These are phyloP conservation scores for Prietella phreatophila DNA, from an alignment of 2,113 vertebrate genomes.

Conservation along the genomic window DNA sequence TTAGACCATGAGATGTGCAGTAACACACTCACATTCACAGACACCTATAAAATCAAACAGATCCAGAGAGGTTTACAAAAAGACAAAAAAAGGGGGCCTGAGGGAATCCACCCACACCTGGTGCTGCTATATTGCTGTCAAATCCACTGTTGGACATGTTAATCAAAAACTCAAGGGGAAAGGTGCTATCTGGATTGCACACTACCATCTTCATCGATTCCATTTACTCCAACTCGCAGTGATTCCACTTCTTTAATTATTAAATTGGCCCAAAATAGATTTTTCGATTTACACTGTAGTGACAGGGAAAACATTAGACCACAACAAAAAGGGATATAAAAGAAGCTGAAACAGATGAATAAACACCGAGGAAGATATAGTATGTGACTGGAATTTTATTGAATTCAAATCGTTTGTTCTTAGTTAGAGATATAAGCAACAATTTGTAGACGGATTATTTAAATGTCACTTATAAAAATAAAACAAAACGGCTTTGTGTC, in stretches of 20 bases:
- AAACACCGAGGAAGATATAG: slow-evolving; percentile 99
- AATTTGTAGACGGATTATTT: slow-evolving; percentile 57
- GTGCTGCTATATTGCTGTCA: slow-evolving; percentile 71
- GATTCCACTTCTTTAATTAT: slow-evolving; percentile 95
- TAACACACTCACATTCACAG: slow-evolving; percentile 32
- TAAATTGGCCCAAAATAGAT: slow-evolving; percentile 97
- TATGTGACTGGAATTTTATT: slow-evolving; percentile 84
- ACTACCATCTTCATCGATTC: slow-evolving; percentile 78
- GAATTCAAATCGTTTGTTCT: slow-evolving; percentile 99
- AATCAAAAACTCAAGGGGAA: slow-evolving; percentile 77
- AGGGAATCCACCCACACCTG: slow-evolving; percentile 50
- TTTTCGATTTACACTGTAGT: slow-evolving; percentile 94
- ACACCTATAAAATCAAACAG: slow-evolving; percentile 55
- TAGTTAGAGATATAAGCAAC: slow-evolving; percentile 94
- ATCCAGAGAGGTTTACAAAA: slow-evolving; percentile 60
- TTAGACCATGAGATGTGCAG: not conserved
- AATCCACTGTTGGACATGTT: slow-evolving; percentile 71
- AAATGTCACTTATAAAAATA: slow-evolving; percentile 64
- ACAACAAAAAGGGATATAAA: slow-evolving; percentile 92
- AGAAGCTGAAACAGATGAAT: slow-evolving; percentile 99
- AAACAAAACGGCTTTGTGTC: slow-evolving; percentile 91
- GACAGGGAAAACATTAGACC: slow-evolving; percentile 84
- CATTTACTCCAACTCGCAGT: slow-evolving; percentile 66
- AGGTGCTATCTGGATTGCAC: slow-evolving; percentile 75
- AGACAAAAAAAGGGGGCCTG: slow-evolving; percentile 60